Conservation (phyloP, 2,797 vertebrate genomes). For the Spinus pinus region DNA sequence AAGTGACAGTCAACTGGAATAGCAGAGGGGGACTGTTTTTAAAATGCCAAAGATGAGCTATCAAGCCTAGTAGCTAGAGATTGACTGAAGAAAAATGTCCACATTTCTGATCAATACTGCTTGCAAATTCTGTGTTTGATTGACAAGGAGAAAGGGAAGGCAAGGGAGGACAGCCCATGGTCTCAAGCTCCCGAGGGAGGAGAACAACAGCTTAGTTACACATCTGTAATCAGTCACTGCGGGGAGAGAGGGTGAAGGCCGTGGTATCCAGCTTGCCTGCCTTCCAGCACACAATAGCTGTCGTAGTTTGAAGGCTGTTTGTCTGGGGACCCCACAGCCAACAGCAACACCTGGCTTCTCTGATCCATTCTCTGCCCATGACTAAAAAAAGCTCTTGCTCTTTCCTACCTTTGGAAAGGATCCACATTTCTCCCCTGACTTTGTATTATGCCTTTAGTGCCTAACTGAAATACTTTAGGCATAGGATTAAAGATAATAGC, state of each 20-base stretch:
- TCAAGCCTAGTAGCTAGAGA: slow-evolving; percentile 5
- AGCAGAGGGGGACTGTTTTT: neutral
- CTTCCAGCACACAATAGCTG: neutral
- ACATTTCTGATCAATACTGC: slow-evolving; percentile 31
- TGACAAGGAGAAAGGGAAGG: slow-evolving; percentile 37
- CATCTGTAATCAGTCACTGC: neutral
- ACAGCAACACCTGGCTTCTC: neutral
- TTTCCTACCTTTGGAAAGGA: neutral
- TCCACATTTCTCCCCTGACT: neutral
- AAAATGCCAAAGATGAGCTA: slow-evolving; percentile 8
- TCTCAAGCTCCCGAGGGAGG: neutral
- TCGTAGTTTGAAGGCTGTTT: neutral
- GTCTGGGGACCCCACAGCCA: neutral
- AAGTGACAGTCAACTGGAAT: slow-evolving; percentile 18
- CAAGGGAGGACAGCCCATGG: neutral
- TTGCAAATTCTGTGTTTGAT: slow-evolving; percentile 42
- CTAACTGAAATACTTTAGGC: neutral
- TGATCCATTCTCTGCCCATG: neutral
- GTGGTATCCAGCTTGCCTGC: neutral
- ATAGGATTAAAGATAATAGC: neutral
- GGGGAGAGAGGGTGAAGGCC: neutral
- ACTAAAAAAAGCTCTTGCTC: neutral
- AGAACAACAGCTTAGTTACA: neutral
- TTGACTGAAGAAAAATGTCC: slow-evolving; percentile 25
- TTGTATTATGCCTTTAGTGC: neutral